Conservation (phyloP, 2,113 vertebrate species). For the Phodopus roborovskii region DNA sequence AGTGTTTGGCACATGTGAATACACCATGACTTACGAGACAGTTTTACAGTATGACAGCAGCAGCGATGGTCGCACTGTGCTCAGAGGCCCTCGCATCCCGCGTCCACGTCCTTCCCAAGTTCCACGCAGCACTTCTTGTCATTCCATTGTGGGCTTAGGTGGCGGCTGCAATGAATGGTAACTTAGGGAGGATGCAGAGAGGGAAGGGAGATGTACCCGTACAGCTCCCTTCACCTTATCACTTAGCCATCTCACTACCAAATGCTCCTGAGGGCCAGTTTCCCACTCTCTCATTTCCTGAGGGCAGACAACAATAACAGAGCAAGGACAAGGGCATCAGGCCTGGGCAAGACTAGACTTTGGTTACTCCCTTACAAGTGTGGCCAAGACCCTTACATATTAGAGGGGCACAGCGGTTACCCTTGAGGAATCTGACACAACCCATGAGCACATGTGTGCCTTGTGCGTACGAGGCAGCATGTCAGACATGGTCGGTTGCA, state of each 20-base stretch:
- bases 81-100: neutral
- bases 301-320: neutral
- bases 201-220: neutral
- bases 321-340: neutral
- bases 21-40: neutral
- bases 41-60: neutral
- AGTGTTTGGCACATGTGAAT: accelerated
- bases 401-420: neutral
- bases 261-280: neutral
- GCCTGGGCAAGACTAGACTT: neutral
- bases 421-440: neutral
- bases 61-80: neutral
- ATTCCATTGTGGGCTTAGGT: neutral
- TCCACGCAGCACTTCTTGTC: neutral
- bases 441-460: neutral
- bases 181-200: neutral
- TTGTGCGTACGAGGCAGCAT: neutral
- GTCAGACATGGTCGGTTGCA: neutral
- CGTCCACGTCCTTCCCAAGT: neutral
- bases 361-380: conserved; percentile 11
- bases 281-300: neutral
- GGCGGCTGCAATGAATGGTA: neutral
- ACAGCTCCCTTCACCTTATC: neutral
- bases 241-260: neutral
- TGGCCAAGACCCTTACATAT: neutral